phyloP scores from a whole-genome alignment of 2,888 invertebrate genomes.

The Anthophora plumipes region DNA sequence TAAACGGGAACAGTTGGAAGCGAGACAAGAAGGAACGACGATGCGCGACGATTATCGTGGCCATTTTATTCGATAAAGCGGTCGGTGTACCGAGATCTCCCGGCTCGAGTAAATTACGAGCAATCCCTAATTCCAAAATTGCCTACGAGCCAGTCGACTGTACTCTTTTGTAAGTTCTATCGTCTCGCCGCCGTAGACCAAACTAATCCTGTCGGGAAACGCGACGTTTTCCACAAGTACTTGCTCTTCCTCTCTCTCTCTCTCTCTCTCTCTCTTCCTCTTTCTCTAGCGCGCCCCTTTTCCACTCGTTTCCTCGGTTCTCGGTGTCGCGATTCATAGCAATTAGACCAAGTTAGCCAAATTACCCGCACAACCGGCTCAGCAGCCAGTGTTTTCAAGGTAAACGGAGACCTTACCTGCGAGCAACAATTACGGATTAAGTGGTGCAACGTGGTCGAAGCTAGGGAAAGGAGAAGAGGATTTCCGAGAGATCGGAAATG shows the following conservation, averaged over 20 bases:
- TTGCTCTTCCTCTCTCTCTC: constrained; percentile 6
- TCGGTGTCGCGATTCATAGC: constrained; percentile 58
- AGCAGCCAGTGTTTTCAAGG: constrained; percentile 49
- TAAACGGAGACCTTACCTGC: constrained; percentile 49
- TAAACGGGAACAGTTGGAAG: neutral
- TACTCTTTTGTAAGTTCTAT: constrained; percentile 31
- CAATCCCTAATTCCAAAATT: constrained; percentile 29
- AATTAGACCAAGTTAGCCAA: constrained; percentile 71
- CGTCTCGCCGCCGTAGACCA: constrained; percentile 15
- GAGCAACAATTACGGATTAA: constrained; percentile 59
- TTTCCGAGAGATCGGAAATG: constrained; percentile 18
- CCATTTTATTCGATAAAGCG: constrained; percentile 12
- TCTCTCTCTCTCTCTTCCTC: neutral
- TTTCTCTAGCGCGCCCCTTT: too few relatives aligned
- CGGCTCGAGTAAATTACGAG: constrained; percentile 21
- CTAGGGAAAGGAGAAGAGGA: neutral
- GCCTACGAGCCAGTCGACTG: constrained; percentile 21
- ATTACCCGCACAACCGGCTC: constrained; percentile 60
- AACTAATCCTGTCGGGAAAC: constrained; percentile 43
- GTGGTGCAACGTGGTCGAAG: constrained; percentile 24
- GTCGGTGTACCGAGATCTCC: constrained; percentile 14
- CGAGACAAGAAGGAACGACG: neutral
- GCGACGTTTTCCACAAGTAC: constrained; percentile 52
- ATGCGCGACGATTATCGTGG: constrained; percentile 13
- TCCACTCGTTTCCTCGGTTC: constrained; percentile 17